Conservation (phyloP, 2,113 vertebrate genomes). For the Nymphicus hollandicus region DNA sequence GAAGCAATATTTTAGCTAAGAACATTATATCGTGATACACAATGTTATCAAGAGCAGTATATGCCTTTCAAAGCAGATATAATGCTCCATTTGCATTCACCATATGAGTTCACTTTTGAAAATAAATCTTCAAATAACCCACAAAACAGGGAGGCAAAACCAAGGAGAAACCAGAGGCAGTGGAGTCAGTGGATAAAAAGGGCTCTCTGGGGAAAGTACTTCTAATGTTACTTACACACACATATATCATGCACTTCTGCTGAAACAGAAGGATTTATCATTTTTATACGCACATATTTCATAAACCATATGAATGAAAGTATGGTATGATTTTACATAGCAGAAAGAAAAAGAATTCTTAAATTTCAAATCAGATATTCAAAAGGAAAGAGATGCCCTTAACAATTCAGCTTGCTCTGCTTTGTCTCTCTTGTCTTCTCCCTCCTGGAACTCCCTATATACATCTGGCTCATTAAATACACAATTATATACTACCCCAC, state of each 20-base stretch:
- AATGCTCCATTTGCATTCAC: conserved; percentile 48
- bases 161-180: conserved; percentile 6
- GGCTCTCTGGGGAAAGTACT: not conserved
- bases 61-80: conserved; percentile 43
- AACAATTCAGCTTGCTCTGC: not conserved
- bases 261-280: conserved; percentile 27
- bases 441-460: not conserved
- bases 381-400: not conserved
- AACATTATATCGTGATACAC: not conserved
- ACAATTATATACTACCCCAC: not conserved
- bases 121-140: conserved; percentile 56
- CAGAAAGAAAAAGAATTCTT: not conserved
- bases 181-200: not conserved
- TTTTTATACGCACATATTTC: not conserved
- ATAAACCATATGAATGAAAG: not conserved
- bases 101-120: conserved; percentile 38
- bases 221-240: conserved; percentile 4
- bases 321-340: not conserved
- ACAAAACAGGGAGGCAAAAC: conserved; percentile 5
- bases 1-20: conserved; percentile 34
- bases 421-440: not conserved
- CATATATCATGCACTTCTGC: conserved; percentile 32
- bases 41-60: conserved; percentile 9
- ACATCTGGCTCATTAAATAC: not conserved
- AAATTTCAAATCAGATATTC: not conserved